A percentile compares a stretch with the other conserved stretches of the same genome.
Evolutionary conservation across 2,888 invertebrate species (phyloP).

Genomic region (Lasius platythorax): DNA sequence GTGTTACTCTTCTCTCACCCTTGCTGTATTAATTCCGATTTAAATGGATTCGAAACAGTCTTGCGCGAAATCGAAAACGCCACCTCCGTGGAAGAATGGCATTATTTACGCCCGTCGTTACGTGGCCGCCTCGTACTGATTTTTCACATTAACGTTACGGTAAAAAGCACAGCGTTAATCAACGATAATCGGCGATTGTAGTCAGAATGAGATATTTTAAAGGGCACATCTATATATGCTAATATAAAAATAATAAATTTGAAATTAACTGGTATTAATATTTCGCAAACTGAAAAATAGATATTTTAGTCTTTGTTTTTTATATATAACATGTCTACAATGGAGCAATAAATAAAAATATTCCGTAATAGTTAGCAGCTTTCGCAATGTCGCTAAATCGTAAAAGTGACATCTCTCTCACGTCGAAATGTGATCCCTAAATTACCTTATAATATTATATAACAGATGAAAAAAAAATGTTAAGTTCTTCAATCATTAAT

Average conservation of each 20-base stretch:
- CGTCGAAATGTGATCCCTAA: background rate
- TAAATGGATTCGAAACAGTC: slow-evolving; percentile 65
- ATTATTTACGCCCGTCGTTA: slow-evolving; percentile 46
- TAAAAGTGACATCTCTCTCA: background rate
- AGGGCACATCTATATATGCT: background rate
- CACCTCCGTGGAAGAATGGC: slow-evolving; percentile 47
- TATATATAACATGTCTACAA: background rate
- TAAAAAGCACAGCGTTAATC: background rate
- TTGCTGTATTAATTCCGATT: slow-evolving; percentile 73
- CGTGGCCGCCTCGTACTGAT: background rate
- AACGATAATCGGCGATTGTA: background rate
- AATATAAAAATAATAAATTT: background rate
- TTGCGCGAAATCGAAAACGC: slow-evolving; percentile 53
- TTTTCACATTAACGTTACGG: slow-evolving; percentile 10
- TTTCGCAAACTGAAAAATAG: background rate
- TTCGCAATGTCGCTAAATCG: background rate
- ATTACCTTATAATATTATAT: background rate
- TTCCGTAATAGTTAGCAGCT: background rate
- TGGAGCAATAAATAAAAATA: background rate
- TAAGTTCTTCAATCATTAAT: background rate
- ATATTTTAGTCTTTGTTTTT: background rate
- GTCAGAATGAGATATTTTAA: background rate
- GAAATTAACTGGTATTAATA: background rate
- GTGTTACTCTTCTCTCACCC: slow-evolving; percentile 36
- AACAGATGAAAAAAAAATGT: background rate